Base-by-base conservation (phyloP, 2,113 vertebrate species). In the Triplophysa siluroides region DNA sequence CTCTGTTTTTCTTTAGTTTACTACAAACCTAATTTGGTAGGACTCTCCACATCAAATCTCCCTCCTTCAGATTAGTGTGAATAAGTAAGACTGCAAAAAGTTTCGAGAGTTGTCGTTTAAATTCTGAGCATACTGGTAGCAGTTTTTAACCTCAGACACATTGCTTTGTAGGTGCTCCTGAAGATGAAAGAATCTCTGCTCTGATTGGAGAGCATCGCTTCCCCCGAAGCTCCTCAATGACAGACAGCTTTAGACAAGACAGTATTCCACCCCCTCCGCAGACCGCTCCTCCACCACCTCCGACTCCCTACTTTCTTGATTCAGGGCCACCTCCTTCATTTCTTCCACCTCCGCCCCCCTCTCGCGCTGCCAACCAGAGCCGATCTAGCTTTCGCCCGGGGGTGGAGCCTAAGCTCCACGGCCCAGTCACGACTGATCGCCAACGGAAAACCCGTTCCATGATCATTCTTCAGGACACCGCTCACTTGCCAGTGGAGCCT, bases 311-410 rank as follows among this genome's bases (percentile, higher is more conserved):
- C 84, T 94, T 95, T 79, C 91, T 95, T 0, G 96, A 98, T 86
- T 97, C 95, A 0, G 96, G 95, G 10, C 96, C 96, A 0, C 97
- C 97, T 0, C 93, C 97, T 0, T 94, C 96, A 84, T 98, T 98
- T 81, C 95, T 95, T 0, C 97, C 97, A 0, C 98, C 96, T 0
- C 95, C 97, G 0, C 96, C 97, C 0, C 98, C 96, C 0, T 91
- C 94, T 24, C 90, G 96, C 41, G 93, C 93, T 52, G 95, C 96
- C 18, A 96, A 96, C 70, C 96, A 96, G 0, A 92, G 93, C 26
- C 92, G 96, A 2, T 98, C 98, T 58, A 98, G 98, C 91, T 99
- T 99, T 83, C 97, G 98, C 78, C 96, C 96, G 0, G 94, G 96
- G 73, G 87, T 95, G 26, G 97, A 99, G 83, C 96, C 96, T 0